A percentile compares a stretch with the other conserved stretches of the same genome.
Evolutionary conservation across 2,888 invertebrate species (phyloP).

Genomic region (Drosophila setosimentum): DNA sequence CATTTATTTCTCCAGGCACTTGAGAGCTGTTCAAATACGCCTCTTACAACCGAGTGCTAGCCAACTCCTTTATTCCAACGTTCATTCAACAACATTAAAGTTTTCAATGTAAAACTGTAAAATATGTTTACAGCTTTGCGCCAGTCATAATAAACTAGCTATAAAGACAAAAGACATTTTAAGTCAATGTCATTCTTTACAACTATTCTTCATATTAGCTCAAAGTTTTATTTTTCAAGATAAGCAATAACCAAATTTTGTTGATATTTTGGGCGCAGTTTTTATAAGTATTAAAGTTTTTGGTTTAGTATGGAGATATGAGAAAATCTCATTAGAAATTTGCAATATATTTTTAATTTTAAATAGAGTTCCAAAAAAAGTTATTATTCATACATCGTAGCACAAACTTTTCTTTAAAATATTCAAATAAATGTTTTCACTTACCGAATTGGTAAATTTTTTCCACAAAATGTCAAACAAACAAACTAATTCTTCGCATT

Average conservation of each 20-base stretch:
- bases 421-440: not conserved
- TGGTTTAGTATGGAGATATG: not conserved
- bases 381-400: not conserved
- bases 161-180: not conserved
- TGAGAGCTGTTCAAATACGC: conserved; percentile 7
- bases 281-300: not conserved
- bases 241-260: not conserved
- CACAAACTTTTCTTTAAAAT: not conserved
- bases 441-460: not conserved
- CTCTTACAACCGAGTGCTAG: not conserved
- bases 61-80: not conserved
- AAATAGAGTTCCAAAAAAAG: not conserved
- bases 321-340: not conserved
- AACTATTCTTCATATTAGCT: not conserved
- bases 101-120: not conserved
- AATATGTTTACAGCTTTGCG: not conserved
- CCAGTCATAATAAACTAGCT: not conserved
- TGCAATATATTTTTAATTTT: not conserved
- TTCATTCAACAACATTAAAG: not conserved
- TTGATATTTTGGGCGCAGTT: not conserved
- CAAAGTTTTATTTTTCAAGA: not conserved
- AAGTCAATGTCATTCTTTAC: not conserved
- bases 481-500: conserved; percentile 36
- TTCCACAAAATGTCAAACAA: conserved; percentile 4
- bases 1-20: conserved; percentile 24